Evolutionary conservation across 2,113 vertebrate genomes (phyloP).

Genomic region (Oreochromis aureus): DNA sequence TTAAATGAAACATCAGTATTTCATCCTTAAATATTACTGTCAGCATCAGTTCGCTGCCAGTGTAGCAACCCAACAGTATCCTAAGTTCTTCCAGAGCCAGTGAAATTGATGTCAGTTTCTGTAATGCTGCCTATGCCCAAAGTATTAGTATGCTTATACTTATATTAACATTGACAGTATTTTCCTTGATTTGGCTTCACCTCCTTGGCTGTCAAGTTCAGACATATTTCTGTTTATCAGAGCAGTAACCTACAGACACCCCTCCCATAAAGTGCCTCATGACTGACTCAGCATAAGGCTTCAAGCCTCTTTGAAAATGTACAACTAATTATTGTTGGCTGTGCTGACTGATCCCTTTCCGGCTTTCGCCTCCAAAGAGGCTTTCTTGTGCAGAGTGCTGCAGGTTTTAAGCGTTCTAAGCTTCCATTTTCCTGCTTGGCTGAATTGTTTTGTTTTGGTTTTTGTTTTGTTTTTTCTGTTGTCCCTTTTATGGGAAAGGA

Average conservation of each 20-base stretch:
- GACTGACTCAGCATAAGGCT: constrained; percentile 19
- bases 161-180: background rate
- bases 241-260: background rate
- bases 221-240: background rate
- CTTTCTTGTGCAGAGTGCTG: background rate
- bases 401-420: background rate
- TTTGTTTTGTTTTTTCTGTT: background rate
- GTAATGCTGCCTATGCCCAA: background rate
- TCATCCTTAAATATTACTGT: background rate
- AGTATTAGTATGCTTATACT: background rate
- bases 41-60: background rate
- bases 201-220: background rate
- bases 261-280: background rate
- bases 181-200: background rate
- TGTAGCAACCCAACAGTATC: background rate
- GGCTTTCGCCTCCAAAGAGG: background rate
- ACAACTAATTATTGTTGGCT: constrained; percentile 14
- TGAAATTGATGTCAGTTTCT: background rate
- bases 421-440: background rate
- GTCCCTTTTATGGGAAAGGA: background rate
- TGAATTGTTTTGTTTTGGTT: background rate
- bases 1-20: background rate
- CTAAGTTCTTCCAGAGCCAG: background rate
- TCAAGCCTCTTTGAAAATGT: constrained; percentile 1
- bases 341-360: background rate